These are phyloP conservation scores for Sorex maritimensis DNA, from an alignment of 2,797 vertebrate species.

Conservation along the genomic window DNA sequence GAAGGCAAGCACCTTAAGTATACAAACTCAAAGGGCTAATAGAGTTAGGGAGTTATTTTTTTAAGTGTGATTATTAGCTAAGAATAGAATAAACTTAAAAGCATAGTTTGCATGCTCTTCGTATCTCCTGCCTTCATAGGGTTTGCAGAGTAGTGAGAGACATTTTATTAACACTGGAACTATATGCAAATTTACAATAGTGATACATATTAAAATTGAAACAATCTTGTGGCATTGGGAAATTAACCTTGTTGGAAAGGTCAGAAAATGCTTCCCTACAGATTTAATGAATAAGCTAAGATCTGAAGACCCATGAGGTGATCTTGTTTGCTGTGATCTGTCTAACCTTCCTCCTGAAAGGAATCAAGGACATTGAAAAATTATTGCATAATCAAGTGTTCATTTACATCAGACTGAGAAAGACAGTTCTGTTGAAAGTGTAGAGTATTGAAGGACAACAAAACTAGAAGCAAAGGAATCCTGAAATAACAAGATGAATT, in stretches of 20 bases:
- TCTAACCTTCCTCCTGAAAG: conserved; percentile 9
- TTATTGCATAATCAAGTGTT: conserved; percentile 5
- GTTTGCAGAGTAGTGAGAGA: neutral
- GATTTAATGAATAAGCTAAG: neutral
- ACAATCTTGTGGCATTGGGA: neutral
- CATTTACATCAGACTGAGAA: conserved; percentile 21
- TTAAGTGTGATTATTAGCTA: neutral
- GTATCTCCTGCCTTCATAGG: neutral
- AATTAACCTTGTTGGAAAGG: neutral
- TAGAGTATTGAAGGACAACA: conserved; percentile 28
- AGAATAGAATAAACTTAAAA: neutral
- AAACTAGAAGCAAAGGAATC: conserved; percentile 41
- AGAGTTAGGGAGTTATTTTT: too few species aligned
- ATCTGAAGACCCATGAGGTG: neutral
- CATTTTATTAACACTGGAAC: neutral
- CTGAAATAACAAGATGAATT: neutral
- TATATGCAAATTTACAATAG: neutral
- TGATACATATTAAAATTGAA: neutral
- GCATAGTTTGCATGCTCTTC: neutral
- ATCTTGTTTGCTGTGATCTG: neutral
- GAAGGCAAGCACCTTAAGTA: too few species aligned
- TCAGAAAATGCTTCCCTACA: neutral
- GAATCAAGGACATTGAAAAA: conserved; percentile 51
- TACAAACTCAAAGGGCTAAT: too few species aligned
- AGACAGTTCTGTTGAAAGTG: conserved; percentile 26